A percentile compares a stretch with the other conserved stretches of the same genome.
Conservation (phyloP, 2,888 invertebrate species). For the Synanthedon andrenaeformis region DNA sequence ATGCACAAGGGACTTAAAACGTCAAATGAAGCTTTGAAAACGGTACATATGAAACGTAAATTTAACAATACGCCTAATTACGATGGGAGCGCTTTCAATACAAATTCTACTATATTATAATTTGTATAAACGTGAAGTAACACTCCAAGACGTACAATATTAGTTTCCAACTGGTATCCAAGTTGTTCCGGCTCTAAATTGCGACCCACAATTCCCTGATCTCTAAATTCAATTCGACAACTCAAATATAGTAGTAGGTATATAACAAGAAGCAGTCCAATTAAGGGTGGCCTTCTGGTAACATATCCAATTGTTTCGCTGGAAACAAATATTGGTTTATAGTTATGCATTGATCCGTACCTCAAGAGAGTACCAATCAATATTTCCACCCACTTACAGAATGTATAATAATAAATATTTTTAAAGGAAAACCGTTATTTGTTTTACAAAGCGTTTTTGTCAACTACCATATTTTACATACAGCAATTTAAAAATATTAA, state of each 20-base stretch:
- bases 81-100: not conserved
- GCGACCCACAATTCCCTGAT: conserved; percentile 1
- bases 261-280: conserved; percentile 1
- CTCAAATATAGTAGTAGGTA: conserved; percentile 3
- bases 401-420: too few relatives aligned
- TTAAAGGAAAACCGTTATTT: too few relatives aligned
- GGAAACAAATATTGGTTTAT: not conserved
- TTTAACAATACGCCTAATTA: conserved; percentile 5
- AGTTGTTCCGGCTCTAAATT: conserved; percentile 1
- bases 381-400: too few relatives aligned
- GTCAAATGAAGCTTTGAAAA: too few relatives aligned
- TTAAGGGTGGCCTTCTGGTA: conserved; percentile 3
- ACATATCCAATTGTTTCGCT: not conserved
- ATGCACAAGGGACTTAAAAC: too few relatives aligned
- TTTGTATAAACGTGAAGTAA: not conserved
- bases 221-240: conserved; percentile 3
- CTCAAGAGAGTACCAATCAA: too few relatives aligned
- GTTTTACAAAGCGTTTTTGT: too few relatives aligned
- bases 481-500: too few relatives aligned
- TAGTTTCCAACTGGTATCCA: conserved; percentile 1
- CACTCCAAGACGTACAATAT: not conserved
- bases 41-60: conserved; percentile 1
- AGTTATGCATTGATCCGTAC: too few relatives aligned
- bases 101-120: not conserved
- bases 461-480: too few relatives aligned